Evolutionary conservation across 2,113 vertebrate genomes (phyloP).

Genomic region (Paramisgurnus dabryanus): DNA sequence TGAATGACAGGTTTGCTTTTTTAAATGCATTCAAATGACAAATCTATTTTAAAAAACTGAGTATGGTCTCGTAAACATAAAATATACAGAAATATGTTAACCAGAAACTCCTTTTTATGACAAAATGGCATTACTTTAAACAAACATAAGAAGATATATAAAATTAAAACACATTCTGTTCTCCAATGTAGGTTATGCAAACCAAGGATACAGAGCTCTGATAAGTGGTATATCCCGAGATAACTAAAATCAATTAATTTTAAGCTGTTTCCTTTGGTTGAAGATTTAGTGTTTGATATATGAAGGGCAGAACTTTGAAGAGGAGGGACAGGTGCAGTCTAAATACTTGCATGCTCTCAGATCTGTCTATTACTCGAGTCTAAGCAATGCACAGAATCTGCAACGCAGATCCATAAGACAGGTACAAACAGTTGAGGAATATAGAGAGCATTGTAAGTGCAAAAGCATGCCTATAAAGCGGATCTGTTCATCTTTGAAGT

Average conservation of each 20-base stretch:
- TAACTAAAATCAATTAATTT: background rate
- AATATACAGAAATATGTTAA: background rate
- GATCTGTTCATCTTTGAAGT: slow-evolving; percentile 43
- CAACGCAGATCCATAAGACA: slow-evolving; percentile 31
- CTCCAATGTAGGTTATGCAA: background rate
- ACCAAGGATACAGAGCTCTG: background rate
- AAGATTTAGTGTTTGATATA: slow-evolving; percentile 1
- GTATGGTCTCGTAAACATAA: slow-evolving; percentile 27
- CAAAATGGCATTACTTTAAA: background rate
- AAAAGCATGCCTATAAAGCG: slow-evolving; percentile 35
- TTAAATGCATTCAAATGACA: slow-evolving; percentile 36
- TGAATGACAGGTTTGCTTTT: slow-evolving; percentile 48
- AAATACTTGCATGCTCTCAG: slow-evolving; percentile 43
- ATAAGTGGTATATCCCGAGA: background rate
- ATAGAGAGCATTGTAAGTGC: slow-evolving; percentile 22
- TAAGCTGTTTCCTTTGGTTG: slow-evolving; percentile 4
- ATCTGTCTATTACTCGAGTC: slow-evolving; percentile 46
- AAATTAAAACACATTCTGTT: background rate
- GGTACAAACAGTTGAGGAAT: slow-evolving; percentile 24
- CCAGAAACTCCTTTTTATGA: background rate
- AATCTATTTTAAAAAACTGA: slow-evolving; percentile 36
- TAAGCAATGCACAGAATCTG: slow-evolving; percentile 55
- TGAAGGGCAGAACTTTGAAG: slow-evolving; percentile 30
- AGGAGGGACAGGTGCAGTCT: slow-evolving; percentile 61
- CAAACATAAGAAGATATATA: background rate